Evolutionary conservation across 2,797 vertebrate genomes (phyloP).

Genomic region (Acrocephalus scirpaceus): DNA sequence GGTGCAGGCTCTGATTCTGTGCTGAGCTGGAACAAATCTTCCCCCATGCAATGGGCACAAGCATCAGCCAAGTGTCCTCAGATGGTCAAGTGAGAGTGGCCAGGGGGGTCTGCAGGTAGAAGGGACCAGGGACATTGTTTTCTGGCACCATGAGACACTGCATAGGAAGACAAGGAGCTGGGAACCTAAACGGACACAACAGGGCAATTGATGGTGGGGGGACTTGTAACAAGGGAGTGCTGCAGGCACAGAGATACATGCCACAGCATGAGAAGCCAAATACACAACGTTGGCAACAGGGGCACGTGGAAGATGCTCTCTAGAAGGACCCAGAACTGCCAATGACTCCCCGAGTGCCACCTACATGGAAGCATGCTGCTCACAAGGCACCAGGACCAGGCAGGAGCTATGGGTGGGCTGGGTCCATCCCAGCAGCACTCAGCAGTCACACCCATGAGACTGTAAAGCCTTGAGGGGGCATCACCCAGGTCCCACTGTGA

Average conservation of each 20-base stretch:
- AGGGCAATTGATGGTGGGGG: background rate
- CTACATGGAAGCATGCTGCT: background rate
- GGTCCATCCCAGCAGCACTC: background rate
- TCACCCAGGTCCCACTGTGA: background rate
- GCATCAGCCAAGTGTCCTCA: background rate
- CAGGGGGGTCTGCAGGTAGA: background rate
- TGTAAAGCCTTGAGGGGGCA: background rate
- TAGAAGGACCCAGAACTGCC: background rate
- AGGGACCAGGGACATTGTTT: background rate
- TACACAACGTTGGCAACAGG: background rate
- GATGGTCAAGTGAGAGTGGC: background rate
- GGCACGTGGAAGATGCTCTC: background rate
- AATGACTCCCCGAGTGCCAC: fast-evolving
- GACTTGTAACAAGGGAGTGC: background rate
- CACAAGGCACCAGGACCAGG: fast-evolving
- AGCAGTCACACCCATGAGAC: background rate
- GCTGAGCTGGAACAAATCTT: background rate
- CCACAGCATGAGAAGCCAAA: background rate
- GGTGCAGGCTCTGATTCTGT: background rate
- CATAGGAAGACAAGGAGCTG: background rate
- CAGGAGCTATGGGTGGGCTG: background rate
- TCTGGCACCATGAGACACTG: background rate
- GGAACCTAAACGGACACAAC: background rate
- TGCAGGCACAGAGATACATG: background rate
- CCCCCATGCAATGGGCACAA: background rate